Percentiles rank a stretch among this genome's conserved stretches.
Evolutionary conservation across 37 sponge, comb jelly and placozoan genomes (phyloP).

Genomic region (Theonella swinhoei): DNA sequence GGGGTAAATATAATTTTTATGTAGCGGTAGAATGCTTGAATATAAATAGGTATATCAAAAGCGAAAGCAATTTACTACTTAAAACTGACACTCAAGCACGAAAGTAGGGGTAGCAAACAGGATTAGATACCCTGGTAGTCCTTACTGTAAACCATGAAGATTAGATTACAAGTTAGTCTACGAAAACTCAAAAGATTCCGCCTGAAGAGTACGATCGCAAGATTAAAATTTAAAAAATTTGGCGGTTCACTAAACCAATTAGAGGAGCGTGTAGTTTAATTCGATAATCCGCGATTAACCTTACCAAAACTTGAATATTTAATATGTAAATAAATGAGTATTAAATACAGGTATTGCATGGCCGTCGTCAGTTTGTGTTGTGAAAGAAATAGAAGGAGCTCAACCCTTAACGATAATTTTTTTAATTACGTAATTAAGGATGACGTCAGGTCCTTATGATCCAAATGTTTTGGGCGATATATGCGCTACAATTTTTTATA

Average conservation of each 20-base stretch:
- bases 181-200: slow-evolving; percentile 62
- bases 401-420: slow-evolving; percentile 40
- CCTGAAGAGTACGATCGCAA: slow-evolving; percentile 90
- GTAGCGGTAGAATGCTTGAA: slow-evolving; percentile 78
- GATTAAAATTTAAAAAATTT: slow-evolving; percentile 88
- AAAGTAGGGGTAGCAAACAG: slow-evolving; percentile 85
- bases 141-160: slow-evolving; percentile 78
- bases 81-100: slow-evolving; percentile 62
- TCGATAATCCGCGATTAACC: slow-evolving; percentile 82
- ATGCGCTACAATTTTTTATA: slow-evolving; percentile 86
- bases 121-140: slow-evolving; percentile 91
- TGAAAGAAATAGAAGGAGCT: slow-evolving; percentile 75
- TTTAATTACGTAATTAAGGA: slow-evolving; percentile 28
- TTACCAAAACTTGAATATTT: slow-evolving; percentile 79
- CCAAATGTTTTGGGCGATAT: slow-evolving; percentile 81
- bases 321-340: slow-evolving; percentile 22
- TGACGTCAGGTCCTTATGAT: slow-evolving; percentile 86
- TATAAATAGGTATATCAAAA: slow-evolving; percentile 74
- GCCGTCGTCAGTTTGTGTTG: slow-evolving; percentile 87
- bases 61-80: slow-evolving; percentile 74
- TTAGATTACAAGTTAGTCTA: slow-evolving; percentile 15
- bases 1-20: slow-evolving; percentile 74
- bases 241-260: slow-evolving; percentile 88
- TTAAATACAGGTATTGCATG: slow-evolving; percentile 84
- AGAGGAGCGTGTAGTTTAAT: slow-evolving; percentile 93